These are phyloP conservation scores for Menidia menidia DNA, from an alignment of 2,797 vertebrate genomes.

Conservation along the genomic window DNA sequence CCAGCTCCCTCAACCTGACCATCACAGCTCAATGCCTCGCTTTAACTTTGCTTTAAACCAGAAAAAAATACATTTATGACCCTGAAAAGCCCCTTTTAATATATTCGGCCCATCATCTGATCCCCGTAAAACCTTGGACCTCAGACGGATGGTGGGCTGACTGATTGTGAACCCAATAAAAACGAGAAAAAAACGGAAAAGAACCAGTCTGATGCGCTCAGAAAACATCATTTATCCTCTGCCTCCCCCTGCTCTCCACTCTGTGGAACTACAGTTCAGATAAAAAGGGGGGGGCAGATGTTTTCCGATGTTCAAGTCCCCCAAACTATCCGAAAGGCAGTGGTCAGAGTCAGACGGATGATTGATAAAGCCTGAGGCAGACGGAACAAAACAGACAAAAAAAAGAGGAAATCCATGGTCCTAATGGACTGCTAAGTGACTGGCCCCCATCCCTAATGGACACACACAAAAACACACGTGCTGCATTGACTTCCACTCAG, in stretches of 20 bases:
- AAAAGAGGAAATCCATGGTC: constrained; percentile 44
- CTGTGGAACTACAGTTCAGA: constrained; percentile 6
- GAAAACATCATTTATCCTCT: constrained; percentile 30
- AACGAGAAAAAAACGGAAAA: background rate
- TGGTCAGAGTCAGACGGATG: constrained; percentile 14
- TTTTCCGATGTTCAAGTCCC: background rate
- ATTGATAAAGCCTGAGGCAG: constrained; percentile 60
- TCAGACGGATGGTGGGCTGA: too few relatives aligned
- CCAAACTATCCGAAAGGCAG: constrained; percentile 46
- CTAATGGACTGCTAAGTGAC: constrained; percentile 69
- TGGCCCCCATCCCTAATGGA: constrained; percentile 75
- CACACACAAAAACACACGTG: constrained; percentile 42
- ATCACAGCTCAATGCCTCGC: too few relatives aligned
- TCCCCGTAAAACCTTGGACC: too few relatives aligned
- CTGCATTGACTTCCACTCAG: constrained; percentile 41
- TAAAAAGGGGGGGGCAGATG: background rate
- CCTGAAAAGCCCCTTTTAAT: too few relatives aligned
- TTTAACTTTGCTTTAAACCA: too few relatives aligned
- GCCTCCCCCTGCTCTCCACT: constrained; percentile 52
- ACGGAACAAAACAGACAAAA: constrained; percentile 48
- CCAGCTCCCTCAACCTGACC: too few relatives aligned
- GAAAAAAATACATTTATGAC: too few relatives aligned
- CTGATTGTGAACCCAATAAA: too few relatives aligned
- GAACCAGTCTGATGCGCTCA: background rate
- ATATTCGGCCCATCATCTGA: too few relatives aligned